These are phyloP conservation scores for Fundulus diaphanus DNA, from an alignment of 2,797 vertebrate species.

Conservation along the genomic window DNA sequence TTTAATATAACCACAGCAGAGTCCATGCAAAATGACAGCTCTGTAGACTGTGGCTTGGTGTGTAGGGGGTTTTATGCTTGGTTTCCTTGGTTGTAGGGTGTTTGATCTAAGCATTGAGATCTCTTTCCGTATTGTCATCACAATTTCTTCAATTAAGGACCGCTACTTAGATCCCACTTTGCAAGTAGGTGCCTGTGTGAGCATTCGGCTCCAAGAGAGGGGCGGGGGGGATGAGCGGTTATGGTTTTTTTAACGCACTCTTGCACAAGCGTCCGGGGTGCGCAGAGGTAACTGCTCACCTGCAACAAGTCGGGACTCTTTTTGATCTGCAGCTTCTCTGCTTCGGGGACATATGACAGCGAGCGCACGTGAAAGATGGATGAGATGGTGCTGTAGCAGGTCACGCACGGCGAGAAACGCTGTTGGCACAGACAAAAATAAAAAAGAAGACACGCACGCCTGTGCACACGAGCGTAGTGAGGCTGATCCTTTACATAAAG, in stretches of 20 bases:
- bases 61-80: too few species aligned
- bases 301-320: slow-evolving; percentile 63
- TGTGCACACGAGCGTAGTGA: slow-evolving; percentile 18
- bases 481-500: slow-evolving; percentile 68
- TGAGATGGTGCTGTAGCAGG: slow-evolving; percentile 53
- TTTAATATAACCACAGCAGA: slow-evolving; percentile 35
- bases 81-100: neutral
- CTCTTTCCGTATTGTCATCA: slow-evolving; percentile 48
- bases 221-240: too few species aligned
- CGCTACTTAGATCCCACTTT: slow-evolving; percentile 46
- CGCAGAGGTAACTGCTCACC: slow-evolving; percentile 55
- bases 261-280: slow-evolving; percentile 72
- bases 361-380: slow-evolving; percentile 38
- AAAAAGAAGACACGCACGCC: neutral
- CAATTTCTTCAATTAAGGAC: slow-evolving; percentile 65
- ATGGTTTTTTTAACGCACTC: slow-evolving; percentile 50
- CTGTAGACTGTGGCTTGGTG: slow-evolving; percentile 37
- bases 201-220: slow-evolving; percentile 59
- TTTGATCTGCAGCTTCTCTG: slow-evolving; percentile 36
- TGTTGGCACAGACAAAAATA: slow-evolving; percentile 25
- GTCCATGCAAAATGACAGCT: slow-evolving; percentile 54
- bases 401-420: slow-evolving; percentile 45
- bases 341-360: slow-evolving; percentile 35
- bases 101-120: slow-evolving; percentile 26
- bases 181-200: slow-evolving; percentile 74